Evolutionary conservation across 2,888 invertebrate species (phyloP).

Genomic region (Sesia bembeciformis): DNA sequence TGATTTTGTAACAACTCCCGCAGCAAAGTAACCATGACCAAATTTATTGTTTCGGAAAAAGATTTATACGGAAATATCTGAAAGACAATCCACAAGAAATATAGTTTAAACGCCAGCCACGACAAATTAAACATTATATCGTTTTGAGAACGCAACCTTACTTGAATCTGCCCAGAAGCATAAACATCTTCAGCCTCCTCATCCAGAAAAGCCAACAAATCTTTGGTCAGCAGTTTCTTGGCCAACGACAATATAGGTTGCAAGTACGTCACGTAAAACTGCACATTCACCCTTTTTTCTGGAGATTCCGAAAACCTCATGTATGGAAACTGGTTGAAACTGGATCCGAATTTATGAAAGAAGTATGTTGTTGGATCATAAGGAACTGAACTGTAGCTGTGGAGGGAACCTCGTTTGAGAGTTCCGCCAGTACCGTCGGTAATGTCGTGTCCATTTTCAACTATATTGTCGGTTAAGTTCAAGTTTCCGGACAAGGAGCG

Average conservation of each 20-base stretch:
- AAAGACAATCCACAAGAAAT: background rate
- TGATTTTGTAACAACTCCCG: slow-evolving; percentile 93
- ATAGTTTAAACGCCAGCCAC: background rate
- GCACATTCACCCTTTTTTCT: slow-evolving; percentile 77
- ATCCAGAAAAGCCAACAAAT: slow-evolving; percentile 86
- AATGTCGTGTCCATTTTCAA: slow-evolving; percentile 50
- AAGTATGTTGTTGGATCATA: slow-evolving; percentile 90
- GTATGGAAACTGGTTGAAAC: slow-evolving; percentile 91
- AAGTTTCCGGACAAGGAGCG: slow-evolving; percentile 90
- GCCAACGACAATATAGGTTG: slow-evolving; percentile 86
- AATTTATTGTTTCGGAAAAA: slow-evolving; percentile 94
- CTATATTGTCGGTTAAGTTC: slow-evolving; percentile 73
- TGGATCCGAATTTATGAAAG: slow-evolving; percentile 93
- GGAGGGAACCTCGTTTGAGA: slow-evolving; percentile 58
- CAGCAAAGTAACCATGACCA: slow-evolving; percentile 93
- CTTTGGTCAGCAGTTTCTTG: slow-evolving; percentile 90
- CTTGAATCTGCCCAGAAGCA: slow-evolving; percentile 78
- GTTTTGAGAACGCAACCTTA: slow-evolving; percentile 15
- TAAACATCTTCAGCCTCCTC: slow-evolving; percentile 88
- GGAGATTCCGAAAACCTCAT: slow-evolving; percentile 84
- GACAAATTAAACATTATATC: background rate
- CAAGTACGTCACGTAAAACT: slow-evolving; percentile 84
- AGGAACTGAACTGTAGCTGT: slow-evolving; percentile 78
- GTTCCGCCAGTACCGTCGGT: slow-evolving; percentile 42
- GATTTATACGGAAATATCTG: slow-evolving; percentile 93